phyloP scores from a whole-genome alignment of 64 coral and sea anemone genomes.

The Montipora cactus region DNA sequence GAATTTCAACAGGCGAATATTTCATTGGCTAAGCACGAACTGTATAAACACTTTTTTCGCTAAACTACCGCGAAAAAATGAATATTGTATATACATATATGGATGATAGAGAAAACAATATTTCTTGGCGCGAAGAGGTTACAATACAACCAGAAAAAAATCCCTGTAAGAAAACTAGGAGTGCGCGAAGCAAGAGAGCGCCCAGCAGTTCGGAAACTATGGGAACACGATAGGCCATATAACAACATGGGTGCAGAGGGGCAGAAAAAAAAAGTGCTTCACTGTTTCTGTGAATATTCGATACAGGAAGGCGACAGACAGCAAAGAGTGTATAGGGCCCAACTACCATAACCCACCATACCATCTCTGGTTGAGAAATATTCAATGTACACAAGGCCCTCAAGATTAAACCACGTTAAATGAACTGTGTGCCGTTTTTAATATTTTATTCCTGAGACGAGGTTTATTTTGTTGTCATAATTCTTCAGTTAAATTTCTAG shows the following conservation, averaged over 20 bases:
- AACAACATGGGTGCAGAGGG: slow-evolving; percentile 14
- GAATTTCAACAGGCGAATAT: slow-evolving; percentile 43
- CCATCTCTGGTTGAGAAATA: slow-evolving; percentile 19
- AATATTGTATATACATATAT: slow-evolving; percentile 63
- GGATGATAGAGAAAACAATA: slow-evolving; percentile 61
- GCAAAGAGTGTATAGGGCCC: not conserved
- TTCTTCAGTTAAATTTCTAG: slow-evolving; percentile 14
- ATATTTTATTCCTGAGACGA: slow-evolving; percentile 29
- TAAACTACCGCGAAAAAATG: slow-evolving; percentile 52
- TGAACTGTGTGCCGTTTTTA: slow-evolving; percentile 44
- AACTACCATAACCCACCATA: not conserved
- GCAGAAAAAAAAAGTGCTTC: not conserved
- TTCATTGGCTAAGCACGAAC: slow-evolving; percentile 53
- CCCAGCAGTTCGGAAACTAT: not conserved
- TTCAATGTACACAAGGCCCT: slow-evolving; percentile 22
- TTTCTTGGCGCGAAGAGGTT: slow-evolving; percentile 31
- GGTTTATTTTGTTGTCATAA: not conserved
- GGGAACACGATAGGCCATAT: slow-evolving; percentile 31
- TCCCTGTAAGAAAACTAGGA: not conserved
- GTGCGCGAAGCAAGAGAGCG: not conserved
- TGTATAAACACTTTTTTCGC: slow-evolving; percentile 71
- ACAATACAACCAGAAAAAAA: not conserved
- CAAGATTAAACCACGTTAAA: slow-evolving; percentile 28
- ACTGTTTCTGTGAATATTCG: slow-evolving; percentile 17
- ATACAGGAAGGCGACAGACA: not conserved